A percentile compares a stretch with the other conserved stretches of the same genome.
phyloP scores from a whole-genome alignment of 2,888 invertebrate species.

The Bellardia bayeri region DNA sequence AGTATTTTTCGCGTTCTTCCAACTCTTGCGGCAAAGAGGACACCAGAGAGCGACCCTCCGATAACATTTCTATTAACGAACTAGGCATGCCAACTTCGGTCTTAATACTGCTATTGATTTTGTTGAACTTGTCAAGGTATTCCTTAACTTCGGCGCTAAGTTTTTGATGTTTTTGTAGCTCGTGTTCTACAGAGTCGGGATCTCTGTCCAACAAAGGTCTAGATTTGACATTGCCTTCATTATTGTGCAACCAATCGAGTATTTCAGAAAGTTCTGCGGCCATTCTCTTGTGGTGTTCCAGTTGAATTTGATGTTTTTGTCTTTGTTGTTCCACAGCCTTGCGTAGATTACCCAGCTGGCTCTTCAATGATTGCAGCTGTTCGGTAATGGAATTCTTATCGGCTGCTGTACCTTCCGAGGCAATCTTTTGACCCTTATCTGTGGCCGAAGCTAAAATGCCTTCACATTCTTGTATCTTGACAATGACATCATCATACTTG shows the following conservation, averaged over 20 bases:
- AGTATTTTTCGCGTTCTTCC: conserved; percentile 91
- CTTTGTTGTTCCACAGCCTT: conserved; percentile 93
- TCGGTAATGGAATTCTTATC: conserved; percentile 95
- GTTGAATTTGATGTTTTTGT: conserved; percentile 93
- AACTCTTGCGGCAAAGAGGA: conserved; percentile 92
- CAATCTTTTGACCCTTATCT: conserved; percentile 97
- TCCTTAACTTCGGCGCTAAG: conserved; percentile 89
- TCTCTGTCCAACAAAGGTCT: conserved; percentile 92
- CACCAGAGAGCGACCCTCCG: conserved; percentile 92
- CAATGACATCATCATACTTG: conserved; percentile 93
- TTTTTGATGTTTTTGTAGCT: conserved; percentile 90
- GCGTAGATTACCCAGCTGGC: conserved; percentile 91
- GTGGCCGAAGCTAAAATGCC: conserved; percentile 93
- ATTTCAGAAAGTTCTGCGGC: conserved; percentile 92
- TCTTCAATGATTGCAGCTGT: conserved; percentile 93
- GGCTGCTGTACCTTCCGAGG: conserved; percentile 93
- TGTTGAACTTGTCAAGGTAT: conserved; percentile 89
- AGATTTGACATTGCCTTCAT: conserved; percentile 92
- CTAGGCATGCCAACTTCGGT: conserved; percentile 92
- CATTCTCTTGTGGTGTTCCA: conserved; percentile 94
- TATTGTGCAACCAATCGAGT: conserved; percentile 92
- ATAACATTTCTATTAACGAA: conserved; percentile 92
- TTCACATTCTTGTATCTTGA: conserved; percentile 95
- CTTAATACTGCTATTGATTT: conserved; percentile 89
- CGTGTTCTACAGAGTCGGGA: conserved; percentile 91